Evolutionary conservation across 2,113 vertebrate genomes (phyloP), one percentile per base, ranked within the genome.

Genomic region (Malurus elegans): DNA sequence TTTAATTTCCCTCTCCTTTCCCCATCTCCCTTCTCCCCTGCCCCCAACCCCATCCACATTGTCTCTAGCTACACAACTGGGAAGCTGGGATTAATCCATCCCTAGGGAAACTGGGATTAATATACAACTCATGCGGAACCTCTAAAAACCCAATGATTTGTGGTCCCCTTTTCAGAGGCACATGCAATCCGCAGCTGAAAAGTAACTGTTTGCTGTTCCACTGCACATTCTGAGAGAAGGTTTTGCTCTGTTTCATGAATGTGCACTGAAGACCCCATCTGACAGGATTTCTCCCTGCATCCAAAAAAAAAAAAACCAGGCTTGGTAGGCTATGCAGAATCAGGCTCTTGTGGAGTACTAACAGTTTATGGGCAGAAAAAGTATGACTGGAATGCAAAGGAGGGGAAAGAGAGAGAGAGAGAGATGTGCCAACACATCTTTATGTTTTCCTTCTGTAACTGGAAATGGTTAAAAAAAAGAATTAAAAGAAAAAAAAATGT

Each of bases 311-410:
- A 36, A 76, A 72, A 73, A 40, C 0, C 44, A 80, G 58, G 47
- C 81, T 48, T 36, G 92, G 48, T n/a, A 67, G 25, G n/a, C 61
- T 86, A 44, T 75, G 48, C 76, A 95, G 88, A 96, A 95, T 93
- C 79, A 81, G 69, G 48, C 57, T 88, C 14, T 97, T 94, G 69
- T 0, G 0, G 65, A 92, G 70, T 69, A 94, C 73, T 79, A 93
- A 93, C 82, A 86, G 82, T 95, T 97, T 96, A 96, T 91, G 92
- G 88, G 88, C 82, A 96, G 92, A 78, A 96, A 88, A 96, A 90
- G 82, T 81, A 96, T 96, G 88, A 94, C 69, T 96, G 95, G 95
- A 96, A 96, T 95, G 92, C 57, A 79, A 86, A 88, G 32, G 3
- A n/a, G 48, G 34, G 12, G 9, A 2, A 5, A 50, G 28, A 64